phyloP scores from a whole-genome alignment of 2,888 invertebrate species.

The Meandrusa payeni region DNA sequence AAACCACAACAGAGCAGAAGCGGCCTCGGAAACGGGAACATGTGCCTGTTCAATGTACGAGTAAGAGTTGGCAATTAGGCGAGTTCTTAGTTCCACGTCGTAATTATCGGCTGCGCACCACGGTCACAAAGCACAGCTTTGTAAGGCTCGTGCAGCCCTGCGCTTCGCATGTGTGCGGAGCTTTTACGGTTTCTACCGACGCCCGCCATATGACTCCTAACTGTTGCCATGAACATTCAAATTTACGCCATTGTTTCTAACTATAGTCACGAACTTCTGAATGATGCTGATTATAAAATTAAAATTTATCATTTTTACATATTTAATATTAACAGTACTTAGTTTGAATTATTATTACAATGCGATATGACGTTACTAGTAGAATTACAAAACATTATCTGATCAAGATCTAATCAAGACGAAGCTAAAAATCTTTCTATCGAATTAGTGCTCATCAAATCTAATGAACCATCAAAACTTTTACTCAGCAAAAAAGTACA shows the following conservation, averaged over 20 bases:
- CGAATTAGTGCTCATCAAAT: too few relatives aligned
- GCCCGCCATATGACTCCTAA: constrained; percentile 63
- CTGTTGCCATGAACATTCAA: constrained; percentile 34
- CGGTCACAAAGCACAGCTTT: constrained; percentile 37
- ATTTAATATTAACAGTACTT: too few relatives aligned
- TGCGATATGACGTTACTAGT: too few relatives aligned
- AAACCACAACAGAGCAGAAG: constrained; percentile 66
- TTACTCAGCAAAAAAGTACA: too few relatives aligned
- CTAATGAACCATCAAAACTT: too few relatives aligned
- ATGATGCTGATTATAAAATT: constrained; percentile 20
- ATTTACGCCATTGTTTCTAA: constrained; percentile 18
- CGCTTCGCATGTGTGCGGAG: constrained; percentile 40
- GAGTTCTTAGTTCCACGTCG: constrained; percentile 43
- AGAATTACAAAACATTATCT: too few relatives aligned
- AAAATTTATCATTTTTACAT: too few relatives aligned
- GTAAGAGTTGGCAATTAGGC: constrained; percentile 58
- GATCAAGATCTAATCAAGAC: too few relatives aligned
- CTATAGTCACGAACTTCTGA: constrained; percentile 10
- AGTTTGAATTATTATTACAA: too few relatives aligned
- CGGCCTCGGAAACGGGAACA: constrained; percentile 57
- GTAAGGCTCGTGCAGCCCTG: constrained; percentile 27
- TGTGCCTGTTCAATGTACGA: constrained; percentile 62
- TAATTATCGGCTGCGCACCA: constrained; percentile 46
- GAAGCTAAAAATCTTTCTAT: too few relatives aligned
- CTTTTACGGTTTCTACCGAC: constrained; percentile 70